Evolutionary conservation across 2,888 invertebrate genomes (phyloP), one percentile per base, ranked within the genome.

Genomic region (Nebria brevicollis): DNA sequence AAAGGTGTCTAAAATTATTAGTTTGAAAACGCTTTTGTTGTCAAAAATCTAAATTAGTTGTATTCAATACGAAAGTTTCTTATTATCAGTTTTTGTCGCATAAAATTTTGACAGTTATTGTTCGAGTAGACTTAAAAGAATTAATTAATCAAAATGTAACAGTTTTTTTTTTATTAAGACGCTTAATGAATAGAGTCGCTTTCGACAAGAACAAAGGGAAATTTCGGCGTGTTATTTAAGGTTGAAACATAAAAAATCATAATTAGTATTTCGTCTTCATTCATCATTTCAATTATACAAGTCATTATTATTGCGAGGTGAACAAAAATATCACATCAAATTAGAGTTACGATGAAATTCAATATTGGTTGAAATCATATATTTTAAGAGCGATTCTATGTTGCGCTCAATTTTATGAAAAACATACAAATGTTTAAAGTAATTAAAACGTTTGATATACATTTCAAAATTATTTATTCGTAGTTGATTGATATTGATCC

Each of bases 41-140:
- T 74, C 80, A 80, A 75, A 72, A 80, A 80, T 80, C 72, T 79
- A 79, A 79, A 79, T 79, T 74, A 79, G 79, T 79, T 79, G 79
- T 75, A 68, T 79, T 79, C 73, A 20, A 20, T 34, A 65, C 5
- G 34, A 73, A 78, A 78, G 66, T 78, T 78, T 78, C 54, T 78
- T 54, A 34, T 54, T 11, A 73, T 13, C 7, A 65, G 78, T 78
- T 78, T 73, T 73, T 78, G 34, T 73, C 73, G 4, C 54, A 54
- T 72, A 79, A 73, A 42, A 74, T 79, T 79, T 79, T 74, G 74
- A 75, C 79, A 79, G 75, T 79, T 75, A 79, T 75, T 66, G 75
- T 75, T 79, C 79, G 34, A 75, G 66, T 79, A 79, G 66, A 66
- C 65, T 68, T 79, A 70, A 74, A 74, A 79, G 79, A 79, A 75